Evolutionary conservation across 2,797 vertebrate species (phyloP), one percentile per base, ranked within the genome.

Genomic region (Enteromius treurensis): DNA sequence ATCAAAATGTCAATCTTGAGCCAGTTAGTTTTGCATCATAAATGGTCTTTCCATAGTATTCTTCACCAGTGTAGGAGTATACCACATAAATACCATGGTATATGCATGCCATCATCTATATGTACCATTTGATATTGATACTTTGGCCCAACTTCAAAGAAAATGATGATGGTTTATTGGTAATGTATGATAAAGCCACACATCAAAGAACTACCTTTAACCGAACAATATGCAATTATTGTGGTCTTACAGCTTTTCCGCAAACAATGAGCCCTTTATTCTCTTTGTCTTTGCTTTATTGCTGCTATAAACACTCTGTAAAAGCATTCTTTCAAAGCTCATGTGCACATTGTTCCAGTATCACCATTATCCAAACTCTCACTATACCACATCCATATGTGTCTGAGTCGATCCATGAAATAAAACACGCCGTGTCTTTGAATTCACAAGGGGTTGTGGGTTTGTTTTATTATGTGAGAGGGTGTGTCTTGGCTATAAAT

Each of bases 371-470:
- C 13, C 14, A 68, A 60, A 55, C 68, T 85, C 23, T 64, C 45
- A 65, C 49, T 58, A 42, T 26, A 64, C 53, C 67, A 69, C 60
- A 75, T 67, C 69, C 32, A 47, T 78, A 75, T 65, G 37, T 55
- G 34, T 75, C 42, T 23, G 47, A 37, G 37, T 26, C 34, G 13
- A 82, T 82, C 1, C 13, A 13, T 58, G 81, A 89, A 85, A 88
- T 79, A 86, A 86, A 65, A 69, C 84, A 86, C 11, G 21, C 37
- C 7, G 23, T 19, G 79, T 88, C 90, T 90, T 92, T 92, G 90
- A 91, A 91, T 83, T 82, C 62, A 84, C 2, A 51, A 78, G 73
- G 80, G 81, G 85, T 85, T 77, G 77, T 79, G 88, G 81, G 67
- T 82, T 86, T 86, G 81, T 88, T 90, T 90, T 83, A 88, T 74